Conservation (phyloP, 2,113 vertebrate genomes). For the Greenwoodochromis staneri region DNA sequence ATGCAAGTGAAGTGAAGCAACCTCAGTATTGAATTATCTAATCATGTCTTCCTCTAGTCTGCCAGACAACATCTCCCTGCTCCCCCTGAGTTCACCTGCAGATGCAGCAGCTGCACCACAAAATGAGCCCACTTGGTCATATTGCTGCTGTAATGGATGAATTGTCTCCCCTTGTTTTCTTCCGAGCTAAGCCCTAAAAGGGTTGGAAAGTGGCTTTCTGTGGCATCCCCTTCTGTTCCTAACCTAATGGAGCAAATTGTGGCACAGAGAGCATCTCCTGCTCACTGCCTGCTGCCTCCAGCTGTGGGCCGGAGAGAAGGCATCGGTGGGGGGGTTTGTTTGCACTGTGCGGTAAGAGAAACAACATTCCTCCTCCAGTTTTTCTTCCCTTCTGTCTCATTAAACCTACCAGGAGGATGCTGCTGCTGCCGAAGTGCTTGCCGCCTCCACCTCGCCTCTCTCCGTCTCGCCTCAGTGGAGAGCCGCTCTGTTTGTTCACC, state of each 20-base stretch:
- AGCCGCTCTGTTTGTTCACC: constrained; percentile 33
- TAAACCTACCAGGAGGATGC: constrained; percentile 21
- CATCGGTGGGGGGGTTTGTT: background rate
- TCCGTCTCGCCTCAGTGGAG: constrained; percentile 45
- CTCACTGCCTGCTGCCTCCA: background rate
- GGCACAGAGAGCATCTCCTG: background rate
- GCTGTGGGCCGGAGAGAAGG: background rate
- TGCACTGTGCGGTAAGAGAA: background rate
- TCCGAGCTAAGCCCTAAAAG: background rate
- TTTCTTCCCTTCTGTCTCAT: constrained; percentile 30
- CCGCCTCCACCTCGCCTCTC: background rate
- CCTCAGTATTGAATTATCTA: background rate
- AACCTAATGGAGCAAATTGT: constrained; percentile 15
- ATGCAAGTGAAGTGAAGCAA: background rate
- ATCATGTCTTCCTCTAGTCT: background rate
- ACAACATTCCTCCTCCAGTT: constrained; percentile 12
- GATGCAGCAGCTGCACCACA: constrained; percentile 3
- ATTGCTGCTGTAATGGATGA: background rate
- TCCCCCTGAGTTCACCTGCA: background rate
- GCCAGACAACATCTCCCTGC: background rate
- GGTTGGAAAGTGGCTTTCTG: constrained; percentile 8
- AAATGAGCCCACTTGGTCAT: background rate
- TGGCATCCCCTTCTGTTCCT: background rate
- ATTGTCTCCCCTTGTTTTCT: background rate
- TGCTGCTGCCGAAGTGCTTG: background rate